Conservation (phyloP, 2,888 invertebrate genomes). For the Xestoiulus laeticollis region DNA sequence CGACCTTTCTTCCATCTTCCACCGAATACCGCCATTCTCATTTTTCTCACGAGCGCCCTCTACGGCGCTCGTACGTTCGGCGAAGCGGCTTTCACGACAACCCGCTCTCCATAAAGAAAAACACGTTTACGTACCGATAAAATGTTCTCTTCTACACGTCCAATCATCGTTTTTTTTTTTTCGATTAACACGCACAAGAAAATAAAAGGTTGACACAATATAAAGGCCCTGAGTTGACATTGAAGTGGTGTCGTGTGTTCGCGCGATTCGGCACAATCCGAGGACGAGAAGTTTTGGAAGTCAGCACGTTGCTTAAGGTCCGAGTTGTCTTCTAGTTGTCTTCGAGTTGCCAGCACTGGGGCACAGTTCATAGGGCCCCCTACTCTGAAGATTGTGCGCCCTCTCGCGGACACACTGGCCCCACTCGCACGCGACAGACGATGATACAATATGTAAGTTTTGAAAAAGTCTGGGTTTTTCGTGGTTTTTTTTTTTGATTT, state of each 20-base stretch:
- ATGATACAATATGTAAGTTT: slow-evolving; percentile 3
- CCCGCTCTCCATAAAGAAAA: slow-evolving; percentile 41
- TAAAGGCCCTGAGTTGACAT: slow-evolving; percentile 55
- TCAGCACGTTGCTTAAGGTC: neutral
- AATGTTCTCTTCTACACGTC: slow-evolving; percentile 25
- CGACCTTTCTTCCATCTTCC: slow-evolving; percentile 6
- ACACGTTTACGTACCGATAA: slow-evolving; percentile 36
- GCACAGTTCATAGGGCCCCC: neutral
- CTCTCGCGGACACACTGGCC: slow-evolving; percentile 43
- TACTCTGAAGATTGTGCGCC: slow-evolving; percentile 28
- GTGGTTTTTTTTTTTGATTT: slow-evolving; percentile 31
- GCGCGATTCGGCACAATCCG: slow-evolving; percentile 19
- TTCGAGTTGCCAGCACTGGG: neutral
- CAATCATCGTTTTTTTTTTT: slow-evolving; percentile 7
- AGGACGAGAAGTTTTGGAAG: slow-evolving; percentile 5
- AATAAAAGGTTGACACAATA: slow-evolving; percentile 53
- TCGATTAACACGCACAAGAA: slow-evolving; percentile 38
- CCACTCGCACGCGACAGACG: slow-evolving; percentile 32
- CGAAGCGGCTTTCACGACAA: neutral
- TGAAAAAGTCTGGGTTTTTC: neutral
- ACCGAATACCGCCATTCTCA: neutral
- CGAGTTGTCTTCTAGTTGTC: neutral
- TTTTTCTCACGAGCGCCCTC: neutral
- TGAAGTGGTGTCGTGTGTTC: slow-evolving; percentile 48
- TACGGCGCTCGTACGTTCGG: slow-evolving; percentile 10